These are phyloP conservation scores for Cotesia chilonis DNA, from an alignment of 1,140 invertebrate genomes.

Conservation along the genomic window DNA sequence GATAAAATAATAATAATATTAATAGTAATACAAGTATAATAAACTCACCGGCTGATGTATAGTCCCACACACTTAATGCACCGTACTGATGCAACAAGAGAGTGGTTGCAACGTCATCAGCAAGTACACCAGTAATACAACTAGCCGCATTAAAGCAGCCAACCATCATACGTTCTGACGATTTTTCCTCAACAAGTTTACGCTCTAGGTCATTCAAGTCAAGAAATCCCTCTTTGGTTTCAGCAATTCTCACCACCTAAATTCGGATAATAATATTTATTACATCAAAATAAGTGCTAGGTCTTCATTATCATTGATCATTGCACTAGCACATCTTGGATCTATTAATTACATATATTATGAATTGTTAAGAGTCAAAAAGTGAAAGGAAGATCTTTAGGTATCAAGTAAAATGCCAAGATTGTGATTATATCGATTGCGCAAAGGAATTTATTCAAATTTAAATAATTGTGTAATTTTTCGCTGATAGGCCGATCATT, in stretches of 20 bases:
- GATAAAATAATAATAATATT: background rate
- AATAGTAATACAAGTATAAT: background rate
- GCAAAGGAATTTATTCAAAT: slow-evolving; percentile 21
- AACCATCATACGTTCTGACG: slow-evolving; percentile 71
- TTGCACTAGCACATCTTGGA: no score
- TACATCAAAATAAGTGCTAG: no score
- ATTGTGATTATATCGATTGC: slow-evolving; percentile 10
- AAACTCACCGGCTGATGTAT: slow-evolving; percentile 76
- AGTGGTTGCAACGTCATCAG: slow-evolving; percentile 85
- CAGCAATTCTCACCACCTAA: slow-evolving; percentile 80
- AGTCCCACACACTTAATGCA: slow-evolving; percentile 90
- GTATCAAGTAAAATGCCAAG: slow-evolving; percentile 17
- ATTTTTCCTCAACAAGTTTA: slow-evolving; percentile 72
- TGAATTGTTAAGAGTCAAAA: background rate
- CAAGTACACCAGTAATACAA: slow-evolving; percentile 88
- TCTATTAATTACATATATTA: background rate
- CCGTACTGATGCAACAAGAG: slow-evolving; percentile 83
- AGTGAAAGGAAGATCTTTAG: slow-evolving; percentile 20
- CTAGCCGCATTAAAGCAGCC: slow-evolving; percentile 89
- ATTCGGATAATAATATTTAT: background rate
- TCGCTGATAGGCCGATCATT: no score
- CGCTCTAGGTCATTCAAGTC: slow-evolving; percentile 81
- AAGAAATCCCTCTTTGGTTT: slow-evolving; percentile 80
- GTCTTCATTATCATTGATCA: no score
- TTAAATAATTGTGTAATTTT: slow-evolving; percentile 8